Base-by-base conservation (phyloP, 2,797 vertebrate species). In the Vultur gryphus region DNA sequence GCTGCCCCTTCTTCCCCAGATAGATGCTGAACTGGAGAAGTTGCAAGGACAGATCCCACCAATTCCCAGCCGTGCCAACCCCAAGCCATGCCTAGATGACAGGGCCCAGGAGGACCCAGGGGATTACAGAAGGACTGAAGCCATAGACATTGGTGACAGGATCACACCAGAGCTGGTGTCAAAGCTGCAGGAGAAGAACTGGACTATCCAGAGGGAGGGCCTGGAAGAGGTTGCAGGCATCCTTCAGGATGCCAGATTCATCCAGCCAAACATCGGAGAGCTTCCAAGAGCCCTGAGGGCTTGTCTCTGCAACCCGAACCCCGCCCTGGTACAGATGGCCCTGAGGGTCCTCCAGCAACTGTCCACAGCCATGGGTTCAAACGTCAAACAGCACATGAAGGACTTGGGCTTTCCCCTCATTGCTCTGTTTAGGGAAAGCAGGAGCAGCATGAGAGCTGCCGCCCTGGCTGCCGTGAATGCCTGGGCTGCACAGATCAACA, bases 181-280 rank as follows among this genome's bases (percentile, higher is more conserved):
- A 39, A 99, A 99, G 95, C 98, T 99, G 49, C 97, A 92, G 33
- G 99, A 99, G 82, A 99, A 99, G 96, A 99, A 99, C 97, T 99
- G 99, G 99, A 99, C 99, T 92, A 98, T 99, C 87, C 98, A 99
- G 71, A 99, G 99, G 96, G 99, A 99, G 95, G 99, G 99, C 24
- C 97, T 99, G 77, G 99, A 99, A 58, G 99, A 99, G 97, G 96
- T 98, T 10, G 90, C 97, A 3, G 97, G 97, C 37, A 97, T 99
- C 75, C 98, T 99, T 93, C 99, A 98, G 8, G 98, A 99, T 48
- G 98, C 99, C 66, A 99, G 98, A 73, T 98, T 99, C 95, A 98
- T 99, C 94, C 98, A 98, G 37, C 88, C 98, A 16, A 99, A 96
- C 92, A 97, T 99, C 6, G 99, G 99, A 59, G 99, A 99, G 66